Evolutionary conservation across 92 coral and sea anemone species (phyloP), one percentile per base, ranked within the genome.

Genomic region (Phenganax subtilis): DNA sequence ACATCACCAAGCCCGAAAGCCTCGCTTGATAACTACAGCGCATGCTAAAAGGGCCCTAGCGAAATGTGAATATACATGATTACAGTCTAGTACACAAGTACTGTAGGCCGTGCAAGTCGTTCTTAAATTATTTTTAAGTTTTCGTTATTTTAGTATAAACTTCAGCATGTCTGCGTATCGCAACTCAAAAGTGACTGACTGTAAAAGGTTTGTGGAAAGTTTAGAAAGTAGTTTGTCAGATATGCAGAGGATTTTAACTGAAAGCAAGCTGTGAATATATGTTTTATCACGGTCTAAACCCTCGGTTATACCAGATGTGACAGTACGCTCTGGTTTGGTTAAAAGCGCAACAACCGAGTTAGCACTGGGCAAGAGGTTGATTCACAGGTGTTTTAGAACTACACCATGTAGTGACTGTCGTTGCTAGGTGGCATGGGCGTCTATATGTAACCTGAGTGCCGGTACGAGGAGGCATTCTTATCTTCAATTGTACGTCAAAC

Each of bases 211-310:
- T 76, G 8, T 56, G 66, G 60, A 58, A 62, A 76, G 81, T 57
- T 57, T 76, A 62, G 54, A 17, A 30, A n/a, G 57, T 31, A 76
- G 81, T 76, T 51, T 76, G 59, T 30, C 12, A 11, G 81, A 76
- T 58, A 76, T 76, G 81, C 81, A 76, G 27, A 76, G 44, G 29
- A 57, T 76, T 76, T 57, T 76, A 56, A 62, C 51, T 76, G 68
- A 58, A 27, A 56, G 66, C 62, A 76, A 56, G n/a, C 27, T 76
- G 67, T 76, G 54, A 76, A 16, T 27, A 54, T 61, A 1, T 37
- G 5, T 37, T 37, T 37, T 37, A 59, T 59, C 65, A 12, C 65
- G 65, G 3, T 1, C 47, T 37, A 37, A 37, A 37, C 47, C 47
- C 47, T 37, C 47, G 47, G 47, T 37, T 37, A 1, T 37, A 37